A percentile compares a stretch with the other conserved stretches of the same genome.
phyloP scores from a whole-genome alignment of 2,888 invertebrate species.

The Cheilosia grossa region DNA sequence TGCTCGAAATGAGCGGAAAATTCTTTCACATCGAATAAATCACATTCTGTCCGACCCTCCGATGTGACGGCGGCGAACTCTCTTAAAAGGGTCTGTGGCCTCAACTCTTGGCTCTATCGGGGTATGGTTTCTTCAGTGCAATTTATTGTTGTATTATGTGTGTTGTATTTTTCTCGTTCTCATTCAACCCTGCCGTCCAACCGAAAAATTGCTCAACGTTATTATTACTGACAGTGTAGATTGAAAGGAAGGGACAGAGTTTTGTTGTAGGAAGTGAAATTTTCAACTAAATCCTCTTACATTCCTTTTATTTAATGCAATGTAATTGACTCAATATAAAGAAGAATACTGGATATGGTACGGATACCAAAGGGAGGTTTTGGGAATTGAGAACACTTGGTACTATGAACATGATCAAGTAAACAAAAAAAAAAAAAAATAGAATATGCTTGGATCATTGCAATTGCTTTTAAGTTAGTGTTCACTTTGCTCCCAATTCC shows the following conservation, averaged over 20 bases:
- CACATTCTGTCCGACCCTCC: conserved; percentile 50
- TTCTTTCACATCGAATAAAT: conserved; percentile 72
- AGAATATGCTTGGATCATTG: too few relatives aligned
- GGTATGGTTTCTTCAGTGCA: conserved; percentile 38
- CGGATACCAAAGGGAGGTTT: too few relatives aligned
- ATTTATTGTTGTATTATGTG: conserved; percentile 57
- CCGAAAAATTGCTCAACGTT: conserved; percentile 38
- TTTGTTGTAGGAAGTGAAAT: not conserved
- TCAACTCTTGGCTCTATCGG: conserved; percentile 6
- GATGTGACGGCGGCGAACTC: conserved; percentile 28
- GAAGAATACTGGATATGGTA: too few relatives aligned
- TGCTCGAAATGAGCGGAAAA: conserved; percentile 65
- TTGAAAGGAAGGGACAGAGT: not conserved
- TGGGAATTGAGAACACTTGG: too few relatives aligned
- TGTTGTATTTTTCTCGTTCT: conserved; percentile 7
- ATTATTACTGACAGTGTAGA: conserved; percentile 26
- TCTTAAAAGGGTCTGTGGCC: conserved; percentile 59
- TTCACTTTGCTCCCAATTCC: too few relatives aligned
- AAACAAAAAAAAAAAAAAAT: too few relatives aligned
- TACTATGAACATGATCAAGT: too few relatives aligned
- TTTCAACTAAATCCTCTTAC: not conserved
- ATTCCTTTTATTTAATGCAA: too few relatives aligned
- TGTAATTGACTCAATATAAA: too few relatives aligned
- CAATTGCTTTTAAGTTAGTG: too few relatives aligned
- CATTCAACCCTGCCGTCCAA: conserved; percentile 27